Base-by-base conservation (phyloP, 2,888 invertebrate species). In the Trachelus tabidus region DNA sequence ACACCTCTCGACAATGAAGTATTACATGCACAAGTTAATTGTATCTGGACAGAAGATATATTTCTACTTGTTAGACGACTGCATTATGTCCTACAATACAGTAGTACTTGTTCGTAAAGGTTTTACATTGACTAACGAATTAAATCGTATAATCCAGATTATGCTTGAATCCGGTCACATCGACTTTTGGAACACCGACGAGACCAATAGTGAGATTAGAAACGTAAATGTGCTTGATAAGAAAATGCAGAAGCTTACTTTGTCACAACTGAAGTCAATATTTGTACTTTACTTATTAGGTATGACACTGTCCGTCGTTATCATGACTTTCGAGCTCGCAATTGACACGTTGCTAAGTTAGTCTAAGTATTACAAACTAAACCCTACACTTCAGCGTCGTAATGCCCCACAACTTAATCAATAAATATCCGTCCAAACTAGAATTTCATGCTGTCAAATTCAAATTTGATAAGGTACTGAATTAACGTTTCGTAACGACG, bases 371-470 rank as follows among this genome's bases (percentile, higher is more conserved):
- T 56, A 6, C 56, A 23, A 56, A 15, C 4, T 4, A 15, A 40
- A 23, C 2, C 9, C 15, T 23, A 15, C 15, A 4, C 40, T 40
- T 23, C 23, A 23, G 23, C 9, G 23, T 23, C 2, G 9, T 23
- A 3, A 56, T 23, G 2, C 1, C 6, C 23, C 9, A 2, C 0
- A 23, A 9, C 0, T 9, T 9, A 23, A 56, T 0, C 1, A 23
- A 23, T 3, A 23, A 6, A 23, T 23, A 6, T 9, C 23, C 23
- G 9, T 15, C 9, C 1, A 23, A 9, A 56, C 2, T 23, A 9
- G 23, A 56, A 56, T 23, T 56, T 23, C 56, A 6, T 40, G 40
- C 40, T 40, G 15, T 40, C 40, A 40, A 40, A 40, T 40, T 40
- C 12, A 35, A 15, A 40, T 15, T 40, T 40, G 15, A 40, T 4